phyloP scores from a whole-genome alignment of 2,797 vertebrate genomes.

The Brachyalestes nurse region DNA sequence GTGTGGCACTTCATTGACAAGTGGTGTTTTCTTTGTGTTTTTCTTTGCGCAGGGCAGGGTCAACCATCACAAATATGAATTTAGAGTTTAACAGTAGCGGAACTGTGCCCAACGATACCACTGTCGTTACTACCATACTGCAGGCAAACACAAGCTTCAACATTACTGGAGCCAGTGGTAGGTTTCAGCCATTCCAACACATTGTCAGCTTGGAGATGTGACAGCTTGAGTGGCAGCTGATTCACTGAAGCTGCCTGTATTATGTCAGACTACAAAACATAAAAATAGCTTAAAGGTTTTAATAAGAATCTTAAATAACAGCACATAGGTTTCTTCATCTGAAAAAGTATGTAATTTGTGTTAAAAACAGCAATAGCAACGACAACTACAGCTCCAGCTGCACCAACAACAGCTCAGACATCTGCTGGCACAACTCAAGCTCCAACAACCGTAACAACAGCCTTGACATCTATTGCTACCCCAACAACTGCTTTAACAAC shows the following conservation, averaged over 20 bases:
- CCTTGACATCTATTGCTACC: neutral
- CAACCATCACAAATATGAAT: constrained; percentile 27
- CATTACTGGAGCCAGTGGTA: neutral
- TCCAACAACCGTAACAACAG: neutral
- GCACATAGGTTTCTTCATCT: too few relatives aligned
- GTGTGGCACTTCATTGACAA: neutral
- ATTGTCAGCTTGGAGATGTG: neutral
- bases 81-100: neutral
- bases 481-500: neutral
- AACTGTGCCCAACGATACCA: neutral
- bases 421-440: neutral
- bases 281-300: too few relatives aligned
- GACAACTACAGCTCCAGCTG: neutral
- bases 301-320: too few relatives aligned
- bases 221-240: too few relatives aligned
- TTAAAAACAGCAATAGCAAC: too few relatives aligned
- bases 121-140: rapidly evolving
- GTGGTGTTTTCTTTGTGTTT: neutral
- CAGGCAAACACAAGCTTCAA: neutral
- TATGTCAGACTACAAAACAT: too few relatives aligned
- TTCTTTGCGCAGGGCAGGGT: constrained; percentile 16
- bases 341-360: too few relatives aligned
- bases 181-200: neutral
- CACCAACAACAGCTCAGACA: neutral
- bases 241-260: too few relatives aligned